phyloP scores from a whole-genome alignment of 1,140 invertebrate genomes.

The Leptinotarsa undecemlineata region DNA sequence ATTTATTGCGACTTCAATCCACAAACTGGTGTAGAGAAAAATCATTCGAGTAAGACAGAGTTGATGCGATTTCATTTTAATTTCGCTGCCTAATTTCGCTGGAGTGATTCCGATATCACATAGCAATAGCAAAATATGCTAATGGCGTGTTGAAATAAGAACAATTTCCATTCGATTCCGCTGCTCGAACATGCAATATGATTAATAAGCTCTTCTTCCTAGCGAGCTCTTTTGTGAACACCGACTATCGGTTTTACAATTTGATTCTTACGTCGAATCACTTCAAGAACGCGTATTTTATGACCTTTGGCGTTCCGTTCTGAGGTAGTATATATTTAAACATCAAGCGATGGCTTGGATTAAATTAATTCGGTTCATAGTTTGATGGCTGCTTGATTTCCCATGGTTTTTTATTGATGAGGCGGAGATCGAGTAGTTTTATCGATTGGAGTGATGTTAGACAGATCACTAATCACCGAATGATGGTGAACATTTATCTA shows the following conservation, averaged over 20 bases:
- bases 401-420: constrained; percentile 5
- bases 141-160: constrained; percentile 34
- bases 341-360: constrained; percentile 10
- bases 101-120: neutral
- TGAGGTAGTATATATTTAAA: constrained; percentile 19
- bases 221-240: constrained; percentile 36
- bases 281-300: constrained; percentile 15
- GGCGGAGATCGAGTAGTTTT: neutral
- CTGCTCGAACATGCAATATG: constrained; percentile 41
- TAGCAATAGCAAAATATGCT: constrained; percentile 33
- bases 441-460: neutral
- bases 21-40: too few relatives aligned
- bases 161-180: constrained; percentile 32
- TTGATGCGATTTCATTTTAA: too few relatives aligned
- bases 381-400: constrained; percentile 1
- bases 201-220: constrained; percentile 39
- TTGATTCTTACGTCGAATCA: constrained; percentile 1
- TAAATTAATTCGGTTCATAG: constrained; percentile 11
- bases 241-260: constrained; percentile 27
- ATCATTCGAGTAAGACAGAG: too few relatives aligned
- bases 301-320: constrained; percentile 9
- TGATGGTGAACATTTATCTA: too few relatives aligned
- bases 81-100: neutral
- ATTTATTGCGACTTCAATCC: too few relatives aligned
- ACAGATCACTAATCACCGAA: neutral